Conservation (phyloP, 2,888 invertebrate genomes). For the Chouioia cunea region DNA sequence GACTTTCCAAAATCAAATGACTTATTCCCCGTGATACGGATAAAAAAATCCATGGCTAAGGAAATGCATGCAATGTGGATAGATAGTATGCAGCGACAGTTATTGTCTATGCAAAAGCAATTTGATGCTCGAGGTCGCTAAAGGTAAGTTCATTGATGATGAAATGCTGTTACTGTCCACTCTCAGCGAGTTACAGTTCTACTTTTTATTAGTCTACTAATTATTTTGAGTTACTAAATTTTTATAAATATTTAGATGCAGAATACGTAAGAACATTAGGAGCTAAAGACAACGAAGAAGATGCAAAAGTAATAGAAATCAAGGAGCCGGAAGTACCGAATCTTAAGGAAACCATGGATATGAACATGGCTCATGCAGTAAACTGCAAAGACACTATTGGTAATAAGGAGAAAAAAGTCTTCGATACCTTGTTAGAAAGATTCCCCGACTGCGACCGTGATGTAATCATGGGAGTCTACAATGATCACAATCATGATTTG, state of each 20-base stretch:
- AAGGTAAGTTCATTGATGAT: slow-evolving; percentile 72
- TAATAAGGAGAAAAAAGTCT: slow-evolving; percentile 30
- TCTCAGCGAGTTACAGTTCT: slow-evolving; percentile 12
- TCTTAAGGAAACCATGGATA: slow-evolving; percentile 81
- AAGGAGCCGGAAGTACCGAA: slow-evolving; percentile 69
- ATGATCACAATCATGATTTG: slow-evolving; percentile 78
- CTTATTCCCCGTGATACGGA: slow-evolving; percentile 74
- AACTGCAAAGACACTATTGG: slow-evolving; percentile 72
- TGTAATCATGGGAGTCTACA: slow-evolving; percentile 77
- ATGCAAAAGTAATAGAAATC: slow-evolving; percentile 52
- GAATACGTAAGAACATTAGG: slow-evolving; percentile 60
- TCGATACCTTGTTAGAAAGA: slow-evolving; percentile 76
- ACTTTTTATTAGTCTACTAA: too few relatives aligned
- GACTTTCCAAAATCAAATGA: slow-evolving; percentile 71
- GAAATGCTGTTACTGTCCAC: slow-evolving; percentile 20
- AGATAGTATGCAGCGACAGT: slow-evolving; percentile 78
- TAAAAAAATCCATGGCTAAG: slow-evolving; percentile 76
- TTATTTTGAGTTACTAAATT: background rate
- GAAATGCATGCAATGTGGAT: slow-evolving; percentile 80
- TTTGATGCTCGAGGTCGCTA: slow-evolving; percentile 72
- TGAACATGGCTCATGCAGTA: slow-evolving; percentile 77
- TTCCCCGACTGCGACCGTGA: slow-evolving; percentile 79
- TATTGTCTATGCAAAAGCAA: slow-evolving; percentile 74
- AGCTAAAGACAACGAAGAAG: slow-evolving; percentile 50
- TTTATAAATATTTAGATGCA: slow-evolving; percentile 56